Conservation (phyloP, 23 tunicate genomes). For the Styela clava region DNA sequence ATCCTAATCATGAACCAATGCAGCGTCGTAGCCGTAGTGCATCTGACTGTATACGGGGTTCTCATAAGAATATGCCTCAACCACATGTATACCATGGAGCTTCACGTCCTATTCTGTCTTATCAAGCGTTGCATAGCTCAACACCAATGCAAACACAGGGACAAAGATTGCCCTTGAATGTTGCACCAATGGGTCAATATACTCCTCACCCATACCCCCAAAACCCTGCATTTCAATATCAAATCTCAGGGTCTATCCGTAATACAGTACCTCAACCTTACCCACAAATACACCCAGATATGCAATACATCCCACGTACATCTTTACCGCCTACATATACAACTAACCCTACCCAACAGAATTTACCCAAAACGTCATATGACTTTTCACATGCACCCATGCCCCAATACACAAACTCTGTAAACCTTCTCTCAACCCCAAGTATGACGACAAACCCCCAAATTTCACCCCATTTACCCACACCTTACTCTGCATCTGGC, state of each 20-base stretch:
- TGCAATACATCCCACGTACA: neutral
- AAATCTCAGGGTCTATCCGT: neutral
- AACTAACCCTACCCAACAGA: neutral
- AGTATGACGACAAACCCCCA: neutral
- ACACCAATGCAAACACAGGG: neutral
- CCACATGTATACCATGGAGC: neutral
- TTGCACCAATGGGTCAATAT: neutral
- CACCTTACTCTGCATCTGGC: neutral
- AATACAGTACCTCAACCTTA: neutral
- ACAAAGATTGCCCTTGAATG: neutral
- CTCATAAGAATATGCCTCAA: neutral
- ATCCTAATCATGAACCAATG: neutral
- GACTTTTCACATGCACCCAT: neutral
- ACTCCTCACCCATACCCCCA: neutral
- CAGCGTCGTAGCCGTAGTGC: neutral
- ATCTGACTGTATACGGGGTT: neutral
- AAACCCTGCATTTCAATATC: neutral
- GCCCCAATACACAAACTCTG: neutral
- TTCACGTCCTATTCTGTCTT: neutral
- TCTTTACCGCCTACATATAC: neutral
- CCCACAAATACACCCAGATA: neutral
- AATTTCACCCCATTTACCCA: neutral
- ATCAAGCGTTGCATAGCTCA: neutral
- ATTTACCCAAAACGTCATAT: neutral
- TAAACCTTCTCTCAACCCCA: neutral